Evolutionary conservation across 2,113 vertebrate species (phyloP).

Genomic region (Solea senegalensis): DNA sequence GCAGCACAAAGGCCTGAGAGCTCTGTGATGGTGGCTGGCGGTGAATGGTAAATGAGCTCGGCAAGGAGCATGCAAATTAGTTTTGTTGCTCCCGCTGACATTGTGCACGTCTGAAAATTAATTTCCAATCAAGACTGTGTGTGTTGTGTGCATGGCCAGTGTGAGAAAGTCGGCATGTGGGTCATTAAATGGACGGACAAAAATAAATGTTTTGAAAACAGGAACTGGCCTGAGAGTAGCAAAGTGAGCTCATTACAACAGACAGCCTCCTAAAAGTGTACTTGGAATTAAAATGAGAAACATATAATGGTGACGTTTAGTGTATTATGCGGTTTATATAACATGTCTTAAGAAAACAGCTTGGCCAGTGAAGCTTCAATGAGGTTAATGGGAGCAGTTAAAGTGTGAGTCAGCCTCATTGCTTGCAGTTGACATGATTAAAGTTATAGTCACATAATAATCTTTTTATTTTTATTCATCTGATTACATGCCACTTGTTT

Average conservation of each 20-base stretch:
- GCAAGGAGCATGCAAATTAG: conserved; percentile 71
- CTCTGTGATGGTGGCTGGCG: conserved; percentile 74
- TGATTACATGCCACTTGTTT: conserved; percentile 1
- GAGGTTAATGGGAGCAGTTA: conserved; percentile 22
- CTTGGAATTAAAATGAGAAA: conserved; percentile 26
- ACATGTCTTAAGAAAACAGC: conserved; percentile 18
- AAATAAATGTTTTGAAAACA: conserved; percentile 12
- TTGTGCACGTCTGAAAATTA: conserved; percentile 82
- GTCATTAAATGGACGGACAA: conserved; percentile 12
- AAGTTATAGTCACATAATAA: conserved; percentile 12
- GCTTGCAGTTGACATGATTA: conserved; percentile 18
- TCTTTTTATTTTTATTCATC: conserved; percentile 4
- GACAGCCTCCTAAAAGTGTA: conserved; percentile 20
- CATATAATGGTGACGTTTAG: conserved; percentile 4
- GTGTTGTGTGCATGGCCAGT: background rate
- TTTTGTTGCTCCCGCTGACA: conserved; percentile 73
- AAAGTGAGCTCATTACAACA: conserved; percentile 11
- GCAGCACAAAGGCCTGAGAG: conserved; percentile 74
- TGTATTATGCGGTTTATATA: conserved; percentile 30
- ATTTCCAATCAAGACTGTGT: conserved; percentile 67
- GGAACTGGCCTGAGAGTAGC: conserved; percentile 1
- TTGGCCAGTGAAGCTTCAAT: background rate
- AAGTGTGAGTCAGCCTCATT: conserved; percentile 5
- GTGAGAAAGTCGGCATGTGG: conserved; percentile 16
- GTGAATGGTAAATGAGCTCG: conserved; percentile 73